phyloP scores from a whole-genome alignment of 2,797 vertebrate species.

The Chaetodon trifasciatus region DNA sequence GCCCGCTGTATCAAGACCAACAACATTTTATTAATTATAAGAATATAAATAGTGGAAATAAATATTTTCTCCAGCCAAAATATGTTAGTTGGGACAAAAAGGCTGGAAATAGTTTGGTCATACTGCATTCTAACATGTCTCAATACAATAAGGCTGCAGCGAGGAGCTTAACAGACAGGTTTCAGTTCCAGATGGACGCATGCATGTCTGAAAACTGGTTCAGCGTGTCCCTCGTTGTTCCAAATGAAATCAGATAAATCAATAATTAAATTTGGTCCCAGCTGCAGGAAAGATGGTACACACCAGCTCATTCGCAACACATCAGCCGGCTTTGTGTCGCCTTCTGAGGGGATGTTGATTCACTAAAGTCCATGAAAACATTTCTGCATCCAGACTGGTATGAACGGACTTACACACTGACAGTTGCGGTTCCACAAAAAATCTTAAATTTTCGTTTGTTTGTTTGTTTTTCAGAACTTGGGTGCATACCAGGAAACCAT shows the following conservation, averaged over 20 bases:
- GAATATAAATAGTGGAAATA: constrained; percentile 8
- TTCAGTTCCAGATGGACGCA: constrained; percentile 29
- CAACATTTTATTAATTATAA: neutral
- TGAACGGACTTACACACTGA: neutral
- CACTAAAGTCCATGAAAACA: neutral
- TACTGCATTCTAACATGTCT: constrained; percentile 15
- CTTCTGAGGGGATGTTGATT: neutral
- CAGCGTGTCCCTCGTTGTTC: constrained; percentile 33
- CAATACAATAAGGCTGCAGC: neutral
- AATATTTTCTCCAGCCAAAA: neutral
- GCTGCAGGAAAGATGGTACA: constrained; percentile 4
- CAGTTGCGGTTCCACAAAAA: neutral
- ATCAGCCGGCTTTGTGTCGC: constrained; percentile 2
- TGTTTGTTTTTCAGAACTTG: neutral
- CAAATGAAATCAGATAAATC: constrained; percentile 44
- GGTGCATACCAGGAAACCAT: neutral
- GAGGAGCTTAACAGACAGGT: constrained; percentile 22
- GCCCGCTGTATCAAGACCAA: neutral
- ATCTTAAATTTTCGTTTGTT: neutral
- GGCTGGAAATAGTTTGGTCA: neutral
- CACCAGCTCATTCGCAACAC: neutral
- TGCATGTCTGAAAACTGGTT: constrained; percentile 38
- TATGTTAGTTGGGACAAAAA: constrained; percentile 13
- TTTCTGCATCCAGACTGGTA: neutral
- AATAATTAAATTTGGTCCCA: constrained; percentile 36